Conservation (phyloP, 2,888 invertebrate genomes). For the Neoascia interrupta region DNA sequence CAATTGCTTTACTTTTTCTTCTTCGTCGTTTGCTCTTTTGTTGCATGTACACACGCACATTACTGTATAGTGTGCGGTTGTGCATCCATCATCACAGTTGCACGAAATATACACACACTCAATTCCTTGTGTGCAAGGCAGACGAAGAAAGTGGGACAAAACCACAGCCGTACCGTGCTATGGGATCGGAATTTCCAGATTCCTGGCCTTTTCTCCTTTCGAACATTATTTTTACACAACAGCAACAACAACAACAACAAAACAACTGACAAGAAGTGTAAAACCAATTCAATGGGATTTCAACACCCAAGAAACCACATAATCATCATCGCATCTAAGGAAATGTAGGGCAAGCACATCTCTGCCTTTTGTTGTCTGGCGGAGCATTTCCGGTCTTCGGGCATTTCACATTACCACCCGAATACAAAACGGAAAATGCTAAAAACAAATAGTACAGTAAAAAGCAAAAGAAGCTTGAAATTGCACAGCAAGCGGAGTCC, state of each 20-base stretch:
- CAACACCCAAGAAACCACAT: conserved; percentile 59
- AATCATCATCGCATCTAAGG: conserved; percentile 39
- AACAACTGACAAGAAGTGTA: conserved; percentile 42
- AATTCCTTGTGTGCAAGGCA: conserved; percentile 59
- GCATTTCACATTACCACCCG: conserved; percentile 54
- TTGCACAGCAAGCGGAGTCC: too few species aligned
- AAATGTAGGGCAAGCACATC: conserved; percentile 66
- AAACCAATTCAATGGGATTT: conserved; percentile 56
- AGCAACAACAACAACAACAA: conserved; percentile 34
- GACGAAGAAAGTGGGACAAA: conserved; percentile 71
- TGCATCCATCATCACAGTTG: too few species aligned
- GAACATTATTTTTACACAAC: conserved; percentile 38
- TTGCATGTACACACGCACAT: conserved; percentile 38
- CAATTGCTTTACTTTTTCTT: conserved; percentile 54
- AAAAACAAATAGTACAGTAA: conserved; percentile 11
- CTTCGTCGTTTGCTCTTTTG: conserved; percentile 1
- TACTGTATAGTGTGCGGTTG: conserved; percentile 16
- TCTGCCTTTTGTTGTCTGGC: conserved; percentile 39
- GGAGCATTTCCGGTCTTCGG: conserved; percentile 53
- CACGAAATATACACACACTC: too few species aligned
- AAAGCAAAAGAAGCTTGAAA: conserved; percentile 33
- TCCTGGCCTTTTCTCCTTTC: conserved; percentile 17
- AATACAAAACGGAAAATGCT: conserved; percentile 4
- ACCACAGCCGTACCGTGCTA: conserved; percentile 61
- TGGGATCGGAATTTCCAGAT: conserved; percentile 41